Percentiles rank a stretch among this genome's conserved stretches.
Evolutionary conservation across 2,797 vertebrate species (phyloP).

Genomic region (Ciconia nigra): DNA sequence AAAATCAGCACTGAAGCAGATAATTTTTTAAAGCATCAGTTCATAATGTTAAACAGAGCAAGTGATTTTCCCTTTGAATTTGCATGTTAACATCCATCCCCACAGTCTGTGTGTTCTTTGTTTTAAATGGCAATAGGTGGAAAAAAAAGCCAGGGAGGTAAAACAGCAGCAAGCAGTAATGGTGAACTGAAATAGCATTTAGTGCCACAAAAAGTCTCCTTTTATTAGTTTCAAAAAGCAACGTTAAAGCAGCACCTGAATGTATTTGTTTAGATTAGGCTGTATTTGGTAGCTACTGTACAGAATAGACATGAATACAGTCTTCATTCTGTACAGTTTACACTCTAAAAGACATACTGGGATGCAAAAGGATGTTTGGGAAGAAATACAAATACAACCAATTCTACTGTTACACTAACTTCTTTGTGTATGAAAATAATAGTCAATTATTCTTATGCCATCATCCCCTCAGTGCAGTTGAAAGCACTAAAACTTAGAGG

Average conservation of each 20-base stretch:
- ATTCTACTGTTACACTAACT: background rate
- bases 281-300: background rate
- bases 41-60: constrained; percentile 35
- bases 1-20: constrained; percentile 43
- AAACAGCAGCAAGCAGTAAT: background rate
- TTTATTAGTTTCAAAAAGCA: background rate
- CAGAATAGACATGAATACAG: background rate
- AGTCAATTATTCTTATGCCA: background rate
- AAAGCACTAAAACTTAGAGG: background rate
- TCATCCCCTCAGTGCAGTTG: background rate
- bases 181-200: background rate
- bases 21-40: constrained; percentile 35
- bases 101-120: background rate
- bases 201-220: background rate
- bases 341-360: background rate
- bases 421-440: background rate
- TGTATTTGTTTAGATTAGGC: background rate
- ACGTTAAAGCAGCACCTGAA: background rate
- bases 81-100: background rate
- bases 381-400: background rate
- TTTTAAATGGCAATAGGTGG: background rate
- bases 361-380: background rate
- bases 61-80: constrained; percentile 17
- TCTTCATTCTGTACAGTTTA: background rate
- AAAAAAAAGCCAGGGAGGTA: background rate